These are phyloP conservation scores for Girardinus metallicus DNA, from an alignment of 2,797 vertebrate genomes.

Conservation along the genomic window DNA sequence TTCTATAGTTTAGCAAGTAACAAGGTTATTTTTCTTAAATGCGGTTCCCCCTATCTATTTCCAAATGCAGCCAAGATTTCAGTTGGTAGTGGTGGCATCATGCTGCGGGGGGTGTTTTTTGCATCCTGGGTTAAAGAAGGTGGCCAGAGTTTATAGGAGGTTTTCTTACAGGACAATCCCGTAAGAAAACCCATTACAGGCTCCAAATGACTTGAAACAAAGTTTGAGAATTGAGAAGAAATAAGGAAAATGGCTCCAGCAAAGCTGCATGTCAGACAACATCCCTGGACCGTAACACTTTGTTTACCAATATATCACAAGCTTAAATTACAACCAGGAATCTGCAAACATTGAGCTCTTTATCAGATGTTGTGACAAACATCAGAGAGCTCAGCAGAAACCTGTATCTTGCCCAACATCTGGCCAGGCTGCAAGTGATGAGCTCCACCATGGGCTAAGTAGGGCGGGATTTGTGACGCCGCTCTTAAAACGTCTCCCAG, in stretches of 20 bases:
- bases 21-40: not conserved
- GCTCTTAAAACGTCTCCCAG: conserved; percentile 37
- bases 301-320: conserved; percentile 36
- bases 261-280: not conserved
- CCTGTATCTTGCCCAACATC: conserved; percentile 68
- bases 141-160: not conserved
- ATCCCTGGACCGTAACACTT: not conserved
- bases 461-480: conserved; percentile 45
- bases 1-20: not conserved
- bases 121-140: not conserved
- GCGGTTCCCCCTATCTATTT: not conserved
- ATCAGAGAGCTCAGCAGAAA: conserved; percentile 39
- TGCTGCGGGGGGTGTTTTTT: not conserved
- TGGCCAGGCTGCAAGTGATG: conserved; percentile 48
- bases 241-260: not conserved
- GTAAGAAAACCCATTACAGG: not conserved
- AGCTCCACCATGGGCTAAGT: conserved; percentile 16
- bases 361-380: conserved; percentile 67
- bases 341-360: conserved; percentile 64
- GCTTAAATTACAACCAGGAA: conserved; percentile 13
- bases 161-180: not conserved
- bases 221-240: not conserved
- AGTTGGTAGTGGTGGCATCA: not conserved
- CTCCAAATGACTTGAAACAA: not conserved
- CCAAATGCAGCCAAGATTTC: not conserved